Base-by-base conservation (phyloP, 2,888 invertebrate genomes). In the Melangyna quadrimaculata region DNA sequence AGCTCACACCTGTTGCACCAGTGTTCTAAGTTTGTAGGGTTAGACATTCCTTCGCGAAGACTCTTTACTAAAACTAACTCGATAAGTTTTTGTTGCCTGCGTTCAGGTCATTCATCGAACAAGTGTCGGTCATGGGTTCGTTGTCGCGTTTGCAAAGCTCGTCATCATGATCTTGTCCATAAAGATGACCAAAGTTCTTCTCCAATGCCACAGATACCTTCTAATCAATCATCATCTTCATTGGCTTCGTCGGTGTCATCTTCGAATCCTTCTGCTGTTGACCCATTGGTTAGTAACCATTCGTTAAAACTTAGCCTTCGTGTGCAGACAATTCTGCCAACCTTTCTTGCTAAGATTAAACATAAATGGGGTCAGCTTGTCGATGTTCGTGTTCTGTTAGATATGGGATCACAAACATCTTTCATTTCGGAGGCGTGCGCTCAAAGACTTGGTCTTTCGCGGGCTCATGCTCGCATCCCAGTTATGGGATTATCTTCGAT, bases 101-200 rank as follows among this genome's bases (percentile, higher is more conserved):
- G 29, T 8, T 29, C 27, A 53, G 53, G 53, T n/a, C 53, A 53
- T 53, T 22, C 27, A 8, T 27, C 29, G n/a, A 27, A 24, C 24
- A 61, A 24, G 4, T 65, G 65, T 65, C 27, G 48, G n/a, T 65
- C 65, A 4, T 48, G 48, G 17, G 48, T 65, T 65, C 65, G 65
- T 4, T 65, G 65, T 63, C 43, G 63, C 9, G n/a, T 43, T 24
- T 63, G 63, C 27, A 63, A 45, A 14, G 22, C 63, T 14, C 65
- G 65, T 9, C 65, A 65, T 7, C 65, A 65, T 24, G 19, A 43
- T 27, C 48, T 65, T 8, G 65, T 65, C 8, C 65, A 65, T 65
- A 48, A 45, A 65, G 45, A 27, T 27, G 27, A 65, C n/a, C 29
- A 65, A 12, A 27, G 12, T 65, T 10, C 9, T n/a, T 27, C 48